Evolutionary conservation across 2,888 invertebrate genomes (phyloP).

Genomic region (Bellardia bayeri): DNA sequence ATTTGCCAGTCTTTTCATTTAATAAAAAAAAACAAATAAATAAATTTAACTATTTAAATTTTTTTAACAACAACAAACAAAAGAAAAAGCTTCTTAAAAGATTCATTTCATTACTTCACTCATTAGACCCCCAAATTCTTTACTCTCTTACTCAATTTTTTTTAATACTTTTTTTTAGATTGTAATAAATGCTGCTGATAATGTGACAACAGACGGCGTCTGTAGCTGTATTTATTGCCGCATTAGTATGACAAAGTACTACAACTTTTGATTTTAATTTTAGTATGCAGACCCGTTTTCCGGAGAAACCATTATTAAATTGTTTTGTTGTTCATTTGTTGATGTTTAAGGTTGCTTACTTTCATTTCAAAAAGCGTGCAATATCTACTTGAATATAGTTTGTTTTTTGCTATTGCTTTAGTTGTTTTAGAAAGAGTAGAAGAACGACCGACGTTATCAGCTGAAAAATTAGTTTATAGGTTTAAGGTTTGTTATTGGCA

Average conservation of each 20-base stretch:
- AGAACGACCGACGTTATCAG: constrained; percentile 45
- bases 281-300: constrained; percentile 53
- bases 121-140: neutral
- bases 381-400: neutral
- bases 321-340: neutral
- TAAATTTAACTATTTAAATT: constrained; percentile 39
- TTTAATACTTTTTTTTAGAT: neutral
- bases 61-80: constrained; percentile 23
- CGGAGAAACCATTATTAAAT: constrained; percentile 38
- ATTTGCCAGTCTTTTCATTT: neutral
- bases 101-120: constrained; percentile 13
- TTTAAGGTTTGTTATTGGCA: constrained; percentile 13
- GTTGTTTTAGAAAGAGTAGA: neutral
- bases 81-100: constrained; percentile 16
- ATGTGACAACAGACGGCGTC: neutral
- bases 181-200: constrained; percentile 29
- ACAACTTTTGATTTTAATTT: constrained; percentile 21
- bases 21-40: constrained; percentile 21
- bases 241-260: neutral
- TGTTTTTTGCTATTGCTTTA: neutral
- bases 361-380: constrained; percentile 49
- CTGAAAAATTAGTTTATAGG: neutral
- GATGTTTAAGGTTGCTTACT: constrained; percentile 36
- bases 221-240: neutral
- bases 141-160: neutral